These are phyloP conservation scores for Diplodus puntazzo DNA, from an alignment of 2,797 vertebrate genomes.

Conservation along the genomic window DNA sequence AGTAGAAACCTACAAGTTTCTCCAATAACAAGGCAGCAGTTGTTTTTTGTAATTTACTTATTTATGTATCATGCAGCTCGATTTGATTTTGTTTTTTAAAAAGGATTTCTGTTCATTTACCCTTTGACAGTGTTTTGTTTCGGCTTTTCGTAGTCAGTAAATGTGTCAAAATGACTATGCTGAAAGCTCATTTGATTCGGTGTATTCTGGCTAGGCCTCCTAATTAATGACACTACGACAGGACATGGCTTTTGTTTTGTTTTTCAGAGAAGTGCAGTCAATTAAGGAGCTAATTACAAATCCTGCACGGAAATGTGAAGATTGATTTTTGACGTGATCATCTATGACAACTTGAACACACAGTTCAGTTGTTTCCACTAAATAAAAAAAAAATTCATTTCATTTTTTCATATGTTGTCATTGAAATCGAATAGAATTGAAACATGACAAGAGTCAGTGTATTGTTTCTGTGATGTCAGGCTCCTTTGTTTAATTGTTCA, in stretches of 20 bases:
- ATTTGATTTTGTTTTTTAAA: background rate
- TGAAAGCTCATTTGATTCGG: background rate
- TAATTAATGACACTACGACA: background rate
- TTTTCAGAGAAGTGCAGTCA: background rate
- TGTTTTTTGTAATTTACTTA: background rate
- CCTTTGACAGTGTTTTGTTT: background rate
- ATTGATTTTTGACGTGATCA: background rate
- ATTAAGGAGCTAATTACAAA: background rate
- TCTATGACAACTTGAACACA: background rate
- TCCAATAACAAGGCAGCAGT: background rate
- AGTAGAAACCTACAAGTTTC: background rate
- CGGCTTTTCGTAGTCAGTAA: background rate
- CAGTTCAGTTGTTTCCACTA: background rate
- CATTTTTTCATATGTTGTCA: no score
- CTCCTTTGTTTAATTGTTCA: background rate
- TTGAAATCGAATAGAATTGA: no score
- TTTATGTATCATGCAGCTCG: background rate
- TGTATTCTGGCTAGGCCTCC: background rate
- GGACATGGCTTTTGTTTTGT: background rate
- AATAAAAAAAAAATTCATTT: no score
- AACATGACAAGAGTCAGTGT: background rate
- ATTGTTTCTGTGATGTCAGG: background rate
- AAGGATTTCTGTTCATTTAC: background rate
- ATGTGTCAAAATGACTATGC: background rate
- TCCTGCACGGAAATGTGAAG: background rate